Evolutionary conservation across 2,797 vertebrate genomes (phyloP).

Genomic region (Manis crassicaudata): DNA sequence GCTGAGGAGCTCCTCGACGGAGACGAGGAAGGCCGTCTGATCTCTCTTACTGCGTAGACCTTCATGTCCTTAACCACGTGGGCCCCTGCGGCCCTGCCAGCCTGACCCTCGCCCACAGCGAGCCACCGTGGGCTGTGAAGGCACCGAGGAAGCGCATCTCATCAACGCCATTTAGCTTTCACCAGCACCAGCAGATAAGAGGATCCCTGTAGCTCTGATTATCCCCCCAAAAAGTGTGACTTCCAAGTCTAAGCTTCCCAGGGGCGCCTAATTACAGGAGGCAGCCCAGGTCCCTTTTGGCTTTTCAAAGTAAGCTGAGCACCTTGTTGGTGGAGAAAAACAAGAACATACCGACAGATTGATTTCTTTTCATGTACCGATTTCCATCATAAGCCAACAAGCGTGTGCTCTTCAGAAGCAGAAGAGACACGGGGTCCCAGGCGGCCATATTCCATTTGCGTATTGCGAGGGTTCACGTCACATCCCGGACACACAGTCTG

Average conservation of each 20-base stretch:
- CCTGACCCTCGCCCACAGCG: not conserved
- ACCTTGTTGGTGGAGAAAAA: conserved; percentile 50
- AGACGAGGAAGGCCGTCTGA: not conserved
- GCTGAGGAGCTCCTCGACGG: not conserved
- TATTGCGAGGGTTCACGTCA: not conserved
- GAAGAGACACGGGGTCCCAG: not conserved
- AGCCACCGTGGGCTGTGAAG: not conserved
- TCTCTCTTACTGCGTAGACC: not conserved
- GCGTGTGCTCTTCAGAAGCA: not conserved
- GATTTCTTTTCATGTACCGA: conserved; percentile 56
- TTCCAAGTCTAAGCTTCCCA: not conserved
- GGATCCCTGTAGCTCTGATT: not conserved
- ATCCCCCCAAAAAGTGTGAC: not conserved
- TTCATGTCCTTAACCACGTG: not conserved
- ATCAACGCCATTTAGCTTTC: not conserved
- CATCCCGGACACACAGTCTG: not conserved
- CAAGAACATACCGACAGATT: conserved; percentile 56
- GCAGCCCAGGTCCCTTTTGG: not conserved
- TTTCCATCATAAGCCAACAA: not conserved
- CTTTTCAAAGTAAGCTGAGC: conserved; percentile 38
- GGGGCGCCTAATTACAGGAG: not conserved
- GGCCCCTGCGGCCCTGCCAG: not conserved
- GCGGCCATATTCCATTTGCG: not conserved
- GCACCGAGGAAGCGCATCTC: not conserved
- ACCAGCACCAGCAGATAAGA: not conserved